Evolutionary conservation across 2,888 invertebrate species (phyloP), one percentile per base, ranked within the genome.

Genomic region (Drosophila borborema): DNA sequence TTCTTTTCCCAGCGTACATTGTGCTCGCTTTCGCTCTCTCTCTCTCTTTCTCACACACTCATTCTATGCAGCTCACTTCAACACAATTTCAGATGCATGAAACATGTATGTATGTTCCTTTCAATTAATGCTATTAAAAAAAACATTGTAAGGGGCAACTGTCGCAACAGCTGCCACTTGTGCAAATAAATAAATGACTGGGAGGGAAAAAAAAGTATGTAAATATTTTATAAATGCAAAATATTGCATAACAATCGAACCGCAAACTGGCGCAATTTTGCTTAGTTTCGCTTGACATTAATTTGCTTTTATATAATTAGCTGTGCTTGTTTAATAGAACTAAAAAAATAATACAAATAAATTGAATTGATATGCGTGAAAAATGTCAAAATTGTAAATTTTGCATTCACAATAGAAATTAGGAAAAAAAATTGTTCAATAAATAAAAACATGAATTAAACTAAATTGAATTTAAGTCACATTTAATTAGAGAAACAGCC

Each of bases 111-210:
- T n/a, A 36, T 12, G 36, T 12, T 56, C 40, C 58, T 76, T 79
- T 71, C 76, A 73, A 80, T 80, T 66, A 76, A 81, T 72, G 80
- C 65, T 43, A 69, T 70, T 70, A 63, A 73, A 77, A 73, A 64
- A 77, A 73, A 64, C 53, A 73, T 69, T 64, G 62, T 53, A 66
- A 62, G 48, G 46, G 34, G 20, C 43, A 48, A 58, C 60, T 45
- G 63, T 43, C 65, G 58, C 45, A 58, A 23, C 58, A 58, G 34
- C 51, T 67, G 64, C 64, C 49, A 23, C 70, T 46, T 79, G 79
- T 63, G 56, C 70, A 81, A 45, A 46, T 36, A 31, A 61, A 40
- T 48, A 16, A 49, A 46, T 41, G 20, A 48, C 20, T 12, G 20
- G 14, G 34, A 2, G 34, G 8, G 0, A 40, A 38, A 6, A n/a